Evolutionary conservation across 2,797 vertebrate genomes (phyloP).

Genomic region (Chelmon rostratus): DNA sequence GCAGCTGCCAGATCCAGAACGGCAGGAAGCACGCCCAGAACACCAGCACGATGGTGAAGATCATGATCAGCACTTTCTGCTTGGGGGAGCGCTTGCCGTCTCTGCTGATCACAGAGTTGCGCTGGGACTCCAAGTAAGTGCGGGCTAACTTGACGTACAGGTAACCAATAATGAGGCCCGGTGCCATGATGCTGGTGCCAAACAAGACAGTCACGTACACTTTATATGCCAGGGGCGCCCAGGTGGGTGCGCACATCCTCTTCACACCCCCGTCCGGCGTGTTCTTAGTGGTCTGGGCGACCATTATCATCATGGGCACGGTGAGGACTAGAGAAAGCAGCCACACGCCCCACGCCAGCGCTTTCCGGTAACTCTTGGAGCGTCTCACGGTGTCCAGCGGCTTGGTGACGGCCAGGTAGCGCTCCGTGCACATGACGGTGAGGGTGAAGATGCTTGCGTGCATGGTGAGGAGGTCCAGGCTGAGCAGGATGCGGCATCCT

Average conservation of each 20-base stretch:
- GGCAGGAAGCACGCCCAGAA: conserved; percentile 96
- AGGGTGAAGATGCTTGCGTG: conserved; percentile 96
- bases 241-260: conserved; percentile 91
- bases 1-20: conserved; percentile 95
- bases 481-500: conserved; percentile 92
- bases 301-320: conserved; percentile 93
- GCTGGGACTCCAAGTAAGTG: conserved; percentile 91
- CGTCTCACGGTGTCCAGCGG: conserved; percentile 89
- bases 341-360: conserved; percentile 89
- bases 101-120: conserved; percentile 83
- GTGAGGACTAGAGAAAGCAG: conserved; percentile 89
- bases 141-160: conserved; percentile 90
- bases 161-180: conserved; percentile 91
- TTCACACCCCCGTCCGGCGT: conserved; percentile 85
- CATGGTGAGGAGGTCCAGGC: conserved; percentile 96
- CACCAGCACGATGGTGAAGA: conserved; percentile 93
- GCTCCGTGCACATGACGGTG: conserved; percentile 93
- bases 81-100: conserved; percentile 88
- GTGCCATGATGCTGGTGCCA: conserved; percentile 94
- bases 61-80: conserved; percentile 93
- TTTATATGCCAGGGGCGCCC: conserved; percentile 90
- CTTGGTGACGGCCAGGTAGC: conserved; percentile 92
- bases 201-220: conserved; percentile 93
- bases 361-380: conserved; percentile 89
- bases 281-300: conserved; percentile 85